Evolutionary conservation across 2,113 vertebrate genomes (phyloP).

Genomic region (Perognathus longimembris): DNA sequence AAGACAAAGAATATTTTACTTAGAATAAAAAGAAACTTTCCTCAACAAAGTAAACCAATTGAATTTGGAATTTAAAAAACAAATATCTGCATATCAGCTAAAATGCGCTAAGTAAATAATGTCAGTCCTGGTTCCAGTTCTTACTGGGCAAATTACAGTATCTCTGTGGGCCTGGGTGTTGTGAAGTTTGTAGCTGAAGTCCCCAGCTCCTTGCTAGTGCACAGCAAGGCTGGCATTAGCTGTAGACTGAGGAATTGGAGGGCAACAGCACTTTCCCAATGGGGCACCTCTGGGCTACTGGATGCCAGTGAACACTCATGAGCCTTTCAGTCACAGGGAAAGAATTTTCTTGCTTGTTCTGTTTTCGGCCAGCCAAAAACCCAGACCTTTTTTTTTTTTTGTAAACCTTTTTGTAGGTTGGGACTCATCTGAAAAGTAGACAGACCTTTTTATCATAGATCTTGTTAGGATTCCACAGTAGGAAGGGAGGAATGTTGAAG

Average conservation of each 20-base stretch:
- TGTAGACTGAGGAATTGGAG: not conserved
- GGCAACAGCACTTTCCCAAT: not conserved
- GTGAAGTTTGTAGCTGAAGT: not conserved
- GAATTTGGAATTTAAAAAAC: constrained; percentile 12
- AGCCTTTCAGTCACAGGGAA: not conserved
- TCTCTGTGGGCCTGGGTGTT: not conserved
- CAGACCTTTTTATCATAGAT: not conserved
- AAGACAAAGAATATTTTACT: constrained; percentile 44
- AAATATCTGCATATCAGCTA: not conserved
- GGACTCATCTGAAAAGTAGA: not conserved
- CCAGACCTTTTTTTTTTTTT: not conserved
- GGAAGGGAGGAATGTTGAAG: constrained; percentile 38
- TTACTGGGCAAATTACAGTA: not conserved
- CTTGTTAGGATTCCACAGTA: not conserved
- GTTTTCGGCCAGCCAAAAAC: not conserved
- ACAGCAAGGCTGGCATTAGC: not conserved
- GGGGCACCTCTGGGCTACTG: not conserved
- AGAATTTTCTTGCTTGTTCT: not conserved
- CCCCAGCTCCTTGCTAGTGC: not conserved
- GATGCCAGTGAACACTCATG: not conserved
- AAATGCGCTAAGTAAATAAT: not conserved
- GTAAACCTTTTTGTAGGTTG: constrained; percentile 17
- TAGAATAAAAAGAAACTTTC: not conserved
- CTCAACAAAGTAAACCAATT: not conserved
- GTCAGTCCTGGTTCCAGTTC: not conserved